A percentile compares a stretch with the other conserved stretches of the same genome.
These are phyloP conservation scores for Archivesica marissinica DNA, from an alignment of 1,140 invertebrate species.

Conservation along the genomic window DNA sequence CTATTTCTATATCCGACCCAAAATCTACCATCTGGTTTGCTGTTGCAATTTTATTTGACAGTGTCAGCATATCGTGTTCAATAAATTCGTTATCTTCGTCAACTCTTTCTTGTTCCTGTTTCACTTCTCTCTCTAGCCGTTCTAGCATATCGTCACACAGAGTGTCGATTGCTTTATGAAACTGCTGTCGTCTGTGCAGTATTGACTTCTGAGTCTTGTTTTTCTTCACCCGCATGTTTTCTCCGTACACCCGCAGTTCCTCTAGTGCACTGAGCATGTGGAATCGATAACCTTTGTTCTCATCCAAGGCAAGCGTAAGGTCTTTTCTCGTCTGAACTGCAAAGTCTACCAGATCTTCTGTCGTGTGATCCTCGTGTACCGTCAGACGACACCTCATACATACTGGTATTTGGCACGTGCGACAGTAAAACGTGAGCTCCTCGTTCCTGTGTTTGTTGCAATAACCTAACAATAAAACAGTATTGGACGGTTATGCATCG, in stretches of 20 bases:
- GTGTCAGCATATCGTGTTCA: slow-evolving; percentile 59
- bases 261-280: slow-evolving; percentile 56
- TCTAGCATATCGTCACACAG: slow-evolving; percentile 49
- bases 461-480: slow-evolving; percentile 48
- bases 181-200: slow-evolving; percentile 30
- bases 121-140: slow-evolving; percentile 57
- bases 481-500: too few species aligned
- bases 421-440: slow-evolving; percentile 65
- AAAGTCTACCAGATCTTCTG: slow-evolving; percentile 64
- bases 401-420: slow-evolving; percentile 55
- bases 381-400: slow-evolving; percentile 67
- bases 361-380: slow-evolving; percentile 64
- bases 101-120: slow-evolving; percentile 49
- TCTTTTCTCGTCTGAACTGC: slow-evolving; percentile 35
- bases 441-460: slow-evolving; percentile 65
- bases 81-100: slow-evolving; percentile 43
- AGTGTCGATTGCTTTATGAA: slow-evolving; percentile 62
- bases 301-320: slow-evolving; percentile 38
- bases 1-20: slow-evolving; percentile 63
- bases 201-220: slow-evolving; percentile 49
- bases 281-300: slow-evolving; percentile 37
- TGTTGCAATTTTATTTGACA: slow-evolving; percentile 58
- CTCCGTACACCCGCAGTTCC: slow-evolving; percentile 53
- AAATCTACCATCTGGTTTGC: slow-evolving; percentile 68
- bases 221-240: slow-evolving; percentile 48